A percentile compares a stretch with the other conserved stretches of the same genome.
Conservation (phyloP, 2,797 vertebrate species). For the Gymnothorax reevesii region DNA sequence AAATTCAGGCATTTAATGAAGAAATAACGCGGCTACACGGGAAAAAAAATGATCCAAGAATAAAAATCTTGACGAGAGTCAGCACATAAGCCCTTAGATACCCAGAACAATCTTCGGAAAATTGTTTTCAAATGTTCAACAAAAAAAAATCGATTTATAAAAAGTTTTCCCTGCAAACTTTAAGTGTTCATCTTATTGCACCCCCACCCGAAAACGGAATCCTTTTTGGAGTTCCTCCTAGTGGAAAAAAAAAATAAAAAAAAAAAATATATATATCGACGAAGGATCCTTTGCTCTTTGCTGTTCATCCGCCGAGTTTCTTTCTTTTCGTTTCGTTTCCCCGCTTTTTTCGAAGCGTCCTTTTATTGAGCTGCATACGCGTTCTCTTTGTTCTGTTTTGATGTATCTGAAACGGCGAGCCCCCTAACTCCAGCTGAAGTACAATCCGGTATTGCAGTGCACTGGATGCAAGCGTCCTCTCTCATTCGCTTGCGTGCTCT, state of each 20-base stretch:
- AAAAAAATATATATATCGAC: conserved; percentile 44
- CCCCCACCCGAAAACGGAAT: conserved; percentile 38
- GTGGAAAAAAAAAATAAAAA: conserved; percentile 57
- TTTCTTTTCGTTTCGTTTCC: conserved; percentile 61
- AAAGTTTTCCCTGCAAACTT: conserved; percentile 70
- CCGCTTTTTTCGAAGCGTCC: conserved; percentile 67
- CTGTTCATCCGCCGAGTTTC: conserved; percentile 71
- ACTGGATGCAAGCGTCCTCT: conserved; percentile 66
- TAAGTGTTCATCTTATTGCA: conserved; percentile 41
- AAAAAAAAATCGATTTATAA: conserved; percentile 54
- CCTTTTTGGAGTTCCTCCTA: conserved; percentile 58
- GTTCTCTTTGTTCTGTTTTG: conserved; percentile 82
- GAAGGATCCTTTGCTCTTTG: conserved; percentile 68
- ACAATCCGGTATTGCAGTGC: conserved; percentile 73
- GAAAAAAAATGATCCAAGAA: conserved; percentile 57
- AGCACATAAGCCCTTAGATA: conserved; percentile 64
- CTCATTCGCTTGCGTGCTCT: conserved; percentile 55
- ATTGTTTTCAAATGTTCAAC: conserved; percentile 59
- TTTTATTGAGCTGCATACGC: conserved; percentile 69
- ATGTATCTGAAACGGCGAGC: conserved; percentile 82
- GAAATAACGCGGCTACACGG: conserved; percentile 25
- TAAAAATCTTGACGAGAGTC: conserved; percentile 28
- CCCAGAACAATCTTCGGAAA: conserved; percentile 63
- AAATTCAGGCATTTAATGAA: conserved; percentile 59
- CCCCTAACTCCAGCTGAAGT: conserved; percentile 79